Percentiles rank a stretch among this genome's conserved stretches.
phyloP scores from a whole-genome alignment of 2,888 invertebrate genomes.

The Octonoba sinensis region DNA sequence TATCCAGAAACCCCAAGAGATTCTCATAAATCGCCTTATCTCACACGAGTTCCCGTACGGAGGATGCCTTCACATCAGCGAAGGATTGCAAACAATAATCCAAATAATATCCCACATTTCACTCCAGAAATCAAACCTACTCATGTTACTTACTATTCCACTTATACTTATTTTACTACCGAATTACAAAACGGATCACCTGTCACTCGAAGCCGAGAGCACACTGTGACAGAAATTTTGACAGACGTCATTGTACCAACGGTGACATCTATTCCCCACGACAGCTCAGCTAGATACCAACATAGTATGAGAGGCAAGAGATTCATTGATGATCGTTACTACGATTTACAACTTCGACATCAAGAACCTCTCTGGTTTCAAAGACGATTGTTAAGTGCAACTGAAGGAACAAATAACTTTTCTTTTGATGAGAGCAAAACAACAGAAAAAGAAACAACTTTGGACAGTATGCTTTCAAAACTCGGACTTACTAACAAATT shows the following conservation, averaged over 20 bases:
- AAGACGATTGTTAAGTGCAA: constrained; percentile 25
- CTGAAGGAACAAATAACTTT: not conserved
- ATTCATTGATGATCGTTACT: not conserved
- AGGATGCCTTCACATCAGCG: constrained; percentile 11
- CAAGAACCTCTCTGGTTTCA: not conserved
- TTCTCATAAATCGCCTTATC: not conserved
- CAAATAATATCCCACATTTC: constrained; percentile 15
- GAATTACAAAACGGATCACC: constrained; percentile 63
- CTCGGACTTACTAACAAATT: too few relatives aligned
- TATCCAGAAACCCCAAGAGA: too few relatives aligned
- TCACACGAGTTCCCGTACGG: constrained; percentile 43
- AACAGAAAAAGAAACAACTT: too few relatives aligned
- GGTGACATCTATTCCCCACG: constrained; percentile 22
- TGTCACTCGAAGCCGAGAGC: constrained; percentile 58
- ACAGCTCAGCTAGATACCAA: constrained; percentile 12
- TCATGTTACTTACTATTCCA: constrained; percentile 66
- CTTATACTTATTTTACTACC: constrained; percentile 66
- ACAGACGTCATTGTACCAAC: constrained; percentile 58
- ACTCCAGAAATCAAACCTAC: constrained; percentile 55
- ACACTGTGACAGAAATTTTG: constrained; percentile 63
- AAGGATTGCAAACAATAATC: constrained; percentile 14
- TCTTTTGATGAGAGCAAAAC: not conserved
- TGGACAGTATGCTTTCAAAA: too few relatives aligned
- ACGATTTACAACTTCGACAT: not conserved
- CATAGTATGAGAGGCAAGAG: constrained; percentile 25